A percentile compares a stretch with the other conserved stretches of the same genome.
Evolutionary conservation across 2,797 vertebrate genomes (phyloP).

Genomic region (Sebastes vulpes): DNA sequence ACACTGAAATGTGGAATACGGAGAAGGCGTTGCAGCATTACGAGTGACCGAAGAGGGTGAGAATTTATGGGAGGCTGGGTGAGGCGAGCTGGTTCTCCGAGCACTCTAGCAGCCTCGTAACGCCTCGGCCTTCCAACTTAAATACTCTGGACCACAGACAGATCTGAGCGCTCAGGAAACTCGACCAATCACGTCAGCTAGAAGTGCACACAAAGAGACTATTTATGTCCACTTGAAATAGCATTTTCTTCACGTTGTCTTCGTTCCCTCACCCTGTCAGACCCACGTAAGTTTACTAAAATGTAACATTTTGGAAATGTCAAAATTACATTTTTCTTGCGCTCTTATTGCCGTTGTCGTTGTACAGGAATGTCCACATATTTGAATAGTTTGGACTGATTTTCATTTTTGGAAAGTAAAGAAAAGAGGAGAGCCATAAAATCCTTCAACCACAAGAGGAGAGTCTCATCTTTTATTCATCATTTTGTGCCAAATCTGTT

Average conservation of each 20-base stretch:
- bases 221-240: slow-evolving; percentile 53
- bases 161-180: slow-evolving; percentile 20
- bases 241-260: slow-evolving; percentile 20
- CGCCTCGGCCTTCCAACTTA: slow-evolving; percentile 73
- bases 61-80: slow-evolving; percentile 69
- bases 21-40: slow-evolving; percentile 46
- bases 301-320: neutral
- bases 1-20: slow-evolving; percentile 64
- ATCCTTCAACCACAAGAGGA: slow-evolving; percentile 26
- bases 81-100: slow-evolving; percentile 49
- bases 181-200: slow-evolving; percentile 54
- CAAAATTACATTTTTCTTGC: neutral
- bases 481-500: slow-evolving; percentile 35
- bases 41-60: slow-evolving; percentile 54
- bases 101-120: slow-evolving; percentile 50
- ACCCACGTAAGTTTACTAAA: neutral
- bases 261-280: slow-evolving; percentile 6
- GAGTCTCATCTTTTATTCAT: slow-evolving; percentile 61
- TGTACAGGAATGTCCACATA: neutral
- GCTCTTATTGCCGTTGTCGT: neutral
- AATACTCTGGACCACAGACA: slow-evolving; percentile 54
- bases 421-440: slow-evolving; percentile 3
- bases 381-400: slow-evolving; percentile 9
- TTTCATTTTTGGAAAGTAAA: slow-evolving; percentile 32
- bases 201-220: slow-evolving; percentile 63